phyloP scores from a whole-genome alignment of 92 coral and sea anemone species.

The Porites lobata region DNA sequence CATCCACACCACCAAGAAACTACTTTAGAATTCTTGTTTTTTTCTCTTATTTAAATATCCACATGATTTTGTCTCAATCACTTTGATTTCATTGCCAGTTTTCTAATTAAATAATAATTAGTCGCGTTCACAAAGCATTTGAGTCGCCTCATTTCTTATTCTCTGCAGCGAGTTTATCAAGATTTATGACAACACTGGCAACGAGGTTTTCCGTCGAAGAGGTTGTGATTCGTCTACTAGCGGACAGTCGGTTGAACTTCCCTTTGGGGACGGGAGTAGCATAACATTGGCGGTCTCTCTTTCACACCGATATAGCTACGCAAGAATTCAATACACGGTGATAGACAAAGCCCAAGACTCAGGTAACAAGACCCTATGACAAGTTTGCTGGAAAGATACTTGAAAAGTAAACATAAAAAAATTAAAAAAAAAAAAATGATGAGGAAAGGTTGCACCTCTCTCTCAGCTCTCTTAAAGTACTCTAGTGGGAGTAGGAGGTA shows the following conservation, averaged over 20 bases:
- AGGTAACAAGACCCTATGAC: not conserved
- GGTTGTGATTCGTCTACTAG: not conserved
- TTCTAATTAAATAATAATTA: not conserved
- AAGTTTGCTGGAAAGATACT: no score
- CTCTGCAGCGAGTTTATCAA: slow-evolving; percentile 8
- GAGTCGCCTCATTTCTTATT: not conserved
- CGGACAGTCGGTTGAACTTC: slow-evolving; percentile 6
- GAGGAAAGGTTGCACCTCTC: no score
- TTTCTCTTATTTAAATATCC: no score
- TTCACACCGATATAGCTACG: slow-evolving; percentile 12
- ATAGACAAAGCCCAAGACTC: slow-evolving; percentile 1
- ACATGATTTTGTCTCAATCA: no score
- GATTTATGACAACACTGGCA: slow-evolving; percentile 22
- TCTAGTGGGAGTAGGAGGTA: no score
- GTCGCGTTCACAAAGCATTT: not conserved
- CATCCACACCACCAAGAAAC: no score
- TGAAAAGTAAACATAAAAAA: not conserved
- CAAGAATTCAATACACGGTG: slow-evolving; percentile 1
- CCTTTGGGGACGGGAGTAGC: slow-evolving; percentile 1
- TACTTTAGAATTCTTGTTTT: no score
- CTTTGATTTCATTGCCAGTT: not conserved
- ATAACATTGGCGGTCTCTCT: not conserved
- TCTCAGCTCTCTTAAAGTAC: no score
- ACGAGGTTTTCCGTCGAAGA: slow-evolving; percentile 6
- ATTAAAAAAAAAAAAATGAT: no score